Base-by-base conservation (phyloP, 2,797 vertebrate species). In the Enteromius mattozi region DNA sequence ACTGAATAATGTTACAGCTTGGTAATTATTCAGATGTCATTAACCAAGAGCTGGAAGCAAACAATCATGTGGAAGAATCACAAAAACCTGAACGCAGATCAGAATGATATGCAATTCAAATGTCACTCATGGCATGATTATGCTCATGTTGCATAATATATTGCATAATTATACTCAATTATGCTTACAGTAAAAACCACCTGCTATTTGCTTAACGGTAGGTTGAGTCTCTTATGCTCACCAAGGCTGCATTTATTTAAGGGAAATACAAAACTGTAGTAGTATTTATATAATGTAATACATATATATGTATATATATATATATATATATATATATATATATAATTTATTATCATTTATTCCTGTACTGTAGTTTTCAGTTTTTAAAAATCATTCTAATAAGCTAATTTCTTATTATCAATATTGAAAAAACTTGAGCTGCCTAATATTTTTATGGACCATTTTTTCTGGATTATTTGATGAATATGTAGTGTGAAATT, bases 111-210 rank as follows among this genome's bases (percentile, higher is more conserved):
- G 24, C 72, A 76, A 72, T 84, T 86, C 37, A 69, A 37, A 51
- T 35, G 40, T 68, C 37, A 49, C n/a, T 84, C 51, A 59, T 54
- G 71, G n/a, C 5, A 72, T 19, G 19, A 85, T 71, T 59, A 70
- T 83, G 70, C 61, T 79, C 47, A 65, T 10, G 40, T 51, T 16
- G 74, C 14, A 65, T 65, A 65, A 33, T 33, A 65, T 51, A 66
- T 37, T 72, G 24, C 8, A 80, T 19, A 33, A 85, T 76, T 59
- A 70, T 80, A 51, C 61, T 75, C 47, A 70, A 85, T 71, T 59
- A 70, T 83, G 51, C 69, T 69, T 27, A 61, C 27, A 19, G 4
- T 33, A 75, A 33, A 51, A 10, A 30, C 3, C 70, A 49, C 24
- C 70, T 72, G 14, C 3, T 72, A 16, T 59, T 63, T 63, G 27